Percentiles rank a stretch among this genome's conserved stretches.
Evolutionary conservation across 2,888 invertebrate genomes (phyloP).

Genomic region (Zeuzera pyrina): DNA sequence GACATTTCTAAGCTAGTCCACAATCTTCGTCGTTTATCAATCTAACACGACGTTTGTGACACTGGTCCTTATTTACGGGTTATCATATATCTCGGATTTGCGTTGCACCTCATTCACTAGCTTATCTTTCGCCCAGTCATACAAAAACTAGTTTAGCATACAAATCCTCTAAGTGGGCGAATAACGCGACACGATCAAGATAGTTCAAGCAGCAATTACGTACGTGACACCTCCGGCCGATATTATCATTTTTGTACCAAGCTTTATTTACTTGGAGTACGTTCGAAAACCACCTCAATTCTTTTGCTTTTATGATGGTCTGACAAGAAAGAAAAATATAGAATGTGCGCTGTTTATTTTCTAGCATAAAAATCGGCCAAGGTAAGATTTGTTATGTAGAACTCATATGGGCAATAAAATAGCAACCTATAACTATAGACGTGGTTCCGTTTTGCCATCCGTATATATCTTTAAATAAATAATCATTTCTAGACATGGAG

Average conservation of each 20-base stretch:
- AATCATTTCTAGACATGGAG: too few relatives aligned
- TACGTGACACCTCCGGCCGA: slow-evolving; percentile 55
- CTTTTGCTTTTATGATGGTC: too few relatives aligned
- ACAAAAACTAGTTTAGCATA: slow-evolving; percentile 59
- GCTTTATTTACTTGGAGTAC: too few relatives aligned
- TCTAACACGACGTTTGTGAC: slow-evolving; percentile 33
- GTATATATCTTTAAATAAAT: too few relatives aligned
- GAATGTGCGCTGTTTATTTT: too few relatives aligned
- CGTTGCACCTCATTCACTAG: slow-evolving; percentile 31
- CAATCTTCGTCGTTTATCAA: slow-evolving; percentile 49
- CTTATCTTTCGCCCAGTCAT: slow-evolving; percentile 17
- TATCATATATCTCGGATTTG: slow-evolving; percentile 37
- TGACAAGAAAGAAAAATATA: too few relatives aligned
- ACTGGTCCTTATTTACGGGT: slow-evolving; percentile 27
- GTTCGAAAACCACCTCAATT: too few relatives aligned
- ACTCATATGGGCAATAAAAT: too few relatives aligned
- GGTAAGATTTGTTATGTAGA: too few relatives aligned
- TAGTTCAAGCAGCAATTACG: slow-evolving; percentile 38
- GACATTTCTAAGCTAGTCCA: slow-evolving; percentile 25
- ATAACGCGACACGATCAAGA: slow-evolving; percentile 18
- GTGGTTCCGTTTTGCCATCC: too few relatives aligned
- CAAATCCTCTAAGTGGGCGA: slow-evolving; percentile 51
- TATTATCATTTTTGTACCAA: neutral
- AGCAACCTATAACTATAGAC: too few relatives aligned
- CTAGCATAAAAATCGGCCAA: too few relatives aligned